Conservation (phyloP, 1,140 invertebrate species). For the Doryteuthis pealeii region DNA sequence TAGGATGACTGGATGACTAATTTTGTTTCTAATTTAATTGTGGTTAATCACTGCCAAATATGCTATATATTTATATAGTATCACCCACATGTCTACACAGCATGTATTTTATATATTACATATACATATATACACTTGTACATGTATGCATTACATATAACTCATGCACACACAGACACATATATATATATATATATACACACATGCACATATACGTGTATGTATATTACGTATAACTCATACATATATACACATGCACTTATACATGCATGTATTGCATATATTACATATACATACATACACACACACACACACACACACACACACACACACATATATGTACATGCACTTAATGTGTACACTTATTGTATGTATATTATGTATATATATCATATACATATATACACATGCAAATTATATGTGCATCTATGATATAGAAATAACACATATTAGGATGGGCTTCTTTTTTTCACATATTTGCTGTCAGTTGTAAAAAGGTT, state of each 20-base stretch:
- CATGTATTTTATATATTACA: not conserved
- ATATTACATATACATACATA: not conserved
- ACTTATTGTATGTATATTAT: too few relatives aligned
- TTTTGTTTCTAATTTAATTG: not conserved
- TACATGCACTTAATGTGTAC: not conserved
- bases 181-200: not conserved
- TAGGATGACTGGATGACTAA: not conserved
- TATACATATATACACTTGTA: not conserved
- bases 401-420: not conserved
- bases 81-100: not conserved
- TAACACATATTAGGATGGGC: not conserved
- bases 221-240: not conserved
- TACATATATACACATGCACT: not conserved
- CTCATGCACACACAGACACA: not conserved
- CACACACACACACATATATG: not conserved
- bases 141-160: not conserved
- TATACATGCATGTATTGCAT: not conserved
- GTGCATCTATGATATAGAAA: not conserved
- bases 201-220: not conserved
- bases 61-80: not conserved
- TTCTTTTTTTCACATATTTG: not conserved
- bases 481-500: not conserved
- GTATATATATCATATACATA: not conserved
- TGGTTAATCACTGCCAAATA: not conserved
- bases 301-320: not conserved